Conservation (phyloP, 2,113 vertebrate species). For the Stomatorhinus ivindoensis region DNA sequence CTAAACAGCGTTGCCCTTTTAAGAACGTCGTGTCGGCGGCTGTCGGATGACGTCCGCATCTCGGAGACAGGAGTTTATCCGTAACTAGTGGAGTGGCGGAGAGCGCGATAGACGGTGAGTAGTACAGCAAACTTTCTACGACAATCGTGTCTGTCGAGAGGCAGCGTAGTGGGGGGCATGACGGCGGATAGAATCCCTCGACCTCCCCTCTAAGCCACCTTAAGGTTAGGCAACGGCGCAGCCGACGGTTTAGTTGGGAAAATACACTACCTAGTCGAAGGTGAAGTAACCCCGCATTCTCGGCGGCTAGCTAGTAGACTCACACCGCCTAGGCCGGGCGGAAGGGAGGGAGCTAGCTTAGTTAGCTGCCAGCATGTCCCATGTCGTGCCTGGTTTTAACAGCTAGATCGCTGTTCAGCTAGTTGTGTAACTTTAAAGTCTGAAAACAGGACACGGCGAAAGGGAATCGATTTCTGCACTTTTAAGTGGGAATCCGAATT, state of each 20-base stretch:
- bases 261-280: background rate
- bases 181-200: background rate
- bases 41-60: slow-evolving; percentile 18
- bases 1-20: slow-evolving; percentile 19
- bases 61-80: slow-evolving; percentile 16
- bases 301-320: background rate
- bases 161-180: background rate
- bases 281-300: background rate
- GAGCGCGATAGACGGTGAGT: slow-evolving; percentile 24
- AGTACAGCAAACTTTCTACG: slow-evolving; percentile 12
- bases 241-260: background rate
- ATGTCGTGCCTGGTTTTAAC: background rate
- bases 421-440: background rate
- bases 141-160: background rate
- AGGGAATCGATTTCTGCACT: background rate
- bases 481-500: background rate
- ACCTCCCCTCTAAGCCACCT: background rate
- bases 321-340: slow-evolving; percentile 20
- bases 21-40: slow-evolving; percentile 9
- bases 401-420: background rate
- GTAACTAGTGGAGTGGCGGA: slow-evolving; percentile 18
- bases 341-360: slow-evolving; percentile 18
- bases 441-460: background rate
- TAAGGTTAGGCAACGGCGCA: background rate
- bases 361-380: background rate